Base-by-base conservation (phyloP, 1,140 invertebrate genomes). In the Ceratosolen fusciceps region DNA sequence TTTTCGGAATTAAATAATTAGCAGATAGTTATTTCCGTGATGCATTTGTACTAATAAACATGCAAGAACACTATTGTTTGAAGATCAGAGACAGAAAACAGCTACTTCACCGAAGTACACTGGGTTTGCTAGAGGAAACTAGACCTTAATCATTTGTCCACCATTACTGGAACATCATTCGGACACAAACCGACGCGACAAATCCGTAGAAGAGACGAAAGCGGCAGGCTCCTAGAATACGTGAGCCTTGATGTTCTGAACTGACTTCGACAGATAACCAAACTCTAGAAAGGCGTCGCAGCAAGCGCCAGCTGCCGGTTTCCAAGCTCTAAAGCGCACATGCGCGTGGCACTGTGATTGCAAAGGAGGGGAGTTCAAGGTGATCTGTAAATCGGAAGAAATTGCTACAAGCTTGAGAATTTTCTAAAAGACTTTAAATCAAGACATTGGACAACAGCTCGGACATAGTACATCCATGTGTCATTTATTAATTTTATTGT, bases 241-340 rank as follows among this genome's bases (percentile, higher is more conserved):
- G 43, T 43, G 74, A 62, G 31, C 9, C 14, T 54, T 34, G 39
- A 49, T 29, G 39, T 65, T 37, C 49, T 78, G n/a, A 29, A 39
- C 77, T 79, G 70, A 37, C 56, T 4, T 43, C 71, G 71, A 62
- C 77, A 49, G 77, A 79, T 58, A 70, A 79, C 70, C 71, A 74
- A 74, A 79, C 77, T 79, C 77, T 79, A 71, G 43, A 26, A 1
- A 21, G 14, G 2, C 67, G 21, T 16, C 67, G 14, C 52, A 24
- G 19, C n/a, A 14, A 8, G 39, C 24, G 70, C 77, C 77, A 58
- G 70, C 70, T 73, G 70, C 70, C 77, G 70, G 70, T 62, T 73
- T 56, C 77, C 77, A 56, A 73, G 70, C 47, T 19, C 16, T 26
- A n/a, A 24, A 1, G 1, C 54, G 26, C 24, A 19, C 67, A 31